These are phyloP conservation scores for Aplysia californica DNA, from an alignment of 1,140 invertebrate genomes.

Conservation along the genomic window DNA sequence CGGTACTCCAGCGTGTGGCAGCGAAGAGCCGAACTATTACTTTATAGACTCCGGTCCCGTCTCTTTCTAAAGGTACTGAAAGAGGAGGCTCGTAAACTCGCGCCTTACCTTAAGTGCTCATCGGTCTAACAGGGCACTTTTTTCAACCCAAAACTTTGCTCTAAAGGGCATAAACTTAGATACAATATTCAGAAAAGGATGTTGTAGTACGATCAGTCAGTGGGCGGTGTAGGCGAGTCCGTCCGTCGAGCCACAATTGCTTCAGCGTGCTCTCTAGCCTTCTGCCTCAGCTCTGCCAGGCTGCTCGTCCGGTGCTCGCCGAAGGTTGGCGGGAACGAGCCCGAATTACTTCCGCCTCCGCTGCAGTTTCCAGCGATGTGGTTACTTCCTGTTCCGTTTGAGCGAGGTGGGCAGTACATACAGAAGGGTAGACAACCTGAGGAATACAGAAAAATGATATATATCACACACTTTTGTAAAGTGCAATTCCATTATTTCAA, in stretches of 20 bases:
- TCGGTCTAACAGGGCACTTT: too few species aligned
- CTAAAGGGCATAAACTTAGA: too few species aligned
- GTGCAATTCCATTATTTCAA: too few species aligned
- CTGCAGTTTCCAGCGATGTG: neutral
- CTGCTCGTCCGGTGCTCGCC: conserved; percentile 85
- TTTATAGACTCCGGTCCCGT: too few species aligned
- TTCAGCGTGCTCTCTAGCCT: conserved; percentile 85
- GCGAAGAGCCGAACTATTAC: too few species aligned
- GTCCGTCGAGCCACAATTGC: conserved; percentile 54
- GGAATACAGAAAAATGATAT: conserved; percentile 11
- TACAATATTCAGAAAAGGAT: too few species aligned
- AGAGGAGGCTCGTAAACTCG: too few species aligned
- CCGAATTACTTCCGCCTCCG: neutral
- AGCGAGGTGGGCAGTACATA: conserved; percentile 35
- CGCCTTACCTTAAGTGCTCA: too few species aligned
- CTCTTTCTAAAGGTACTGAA: too few species aligned
- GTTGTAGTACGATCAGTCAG: conserved; percentile 13
- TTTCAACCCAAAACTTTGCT: too few species aligned
- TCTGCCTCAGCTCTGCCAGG: conserved; percentile 88
- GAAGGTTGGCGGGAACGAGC: neutral
- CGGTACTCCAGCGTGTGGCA: too few species aligned
- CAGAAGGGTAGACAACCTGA: conserved; percentile 48
- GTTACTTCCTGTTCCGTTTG: neutral
- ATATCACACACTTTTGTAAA: neutral
- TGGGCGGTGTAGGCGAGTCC: conserved; percentile 22